Conservation (phyloP, 2,888 invertebrate genomes). For the Therioaphis trifolii region DNA sequence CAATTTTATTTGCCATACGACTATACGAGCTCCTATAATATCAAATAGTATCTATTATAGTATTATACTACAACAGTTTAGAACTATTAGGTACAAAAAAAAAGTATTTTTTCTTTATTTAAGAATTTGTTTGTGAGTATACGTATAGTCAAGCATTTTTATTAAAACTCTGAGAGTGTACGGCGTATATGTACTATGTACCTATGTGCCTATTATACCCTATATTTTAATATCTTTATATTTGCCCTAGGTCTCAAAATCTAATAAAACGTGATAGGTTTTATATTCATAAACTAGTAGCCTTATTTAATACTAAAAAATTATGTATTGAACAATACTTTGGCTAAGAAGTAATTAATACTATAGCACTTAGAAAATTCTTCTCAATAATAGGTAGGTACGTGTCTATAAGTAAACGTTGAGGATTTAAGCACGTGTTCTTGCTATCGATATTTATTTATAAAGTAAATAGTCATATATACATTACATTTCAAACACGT, state of each 20-base stretch:
- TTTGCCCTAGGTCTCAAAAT: conserved; percentile 35
- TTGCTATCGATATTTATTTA: background rate
- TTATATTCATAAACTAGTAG: conserved; percentile 38
- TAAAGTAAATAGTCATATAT: conserved; percentile 3
- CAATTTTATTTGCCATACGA: too few species aligned
- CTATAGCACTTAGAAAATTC: conserved; percentile 41
- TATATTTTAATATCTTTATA: background rate
- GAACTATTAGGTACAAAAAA: too few species aligned
- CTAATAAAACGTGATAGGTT: conserved; percentile 26
- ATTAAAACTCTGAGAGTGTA: too few species aligned
- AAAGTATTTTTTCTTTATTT: too few species aligned
- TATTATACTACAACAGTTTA: too few species aligned
- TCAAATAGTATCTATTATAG: too few species aligned
- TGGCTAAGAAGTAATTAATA: conserved; percentile 26
- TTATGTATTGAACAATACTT: conserved; percentile 30
- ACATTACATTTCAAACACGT: conserved; percentile 56
- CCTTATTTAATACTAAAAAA: conserved; percentile 22
- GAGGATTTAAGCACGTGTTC: conserved; percentile 37
- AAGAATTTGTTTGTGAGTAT: too few species aligned
- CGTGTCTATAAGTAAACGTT: background rate
- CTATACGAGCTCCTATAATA: too few species aligned
- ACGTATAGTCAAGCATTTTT: too few species aligned
- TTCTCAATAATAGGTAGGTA: conserved; percentile 4
- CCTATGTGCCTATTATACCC: background rate
- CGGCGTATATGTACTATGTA: too few species aligned